Conservation (phyloP, 2,113 vertebrate species). For the Equus quagga region DNA sequence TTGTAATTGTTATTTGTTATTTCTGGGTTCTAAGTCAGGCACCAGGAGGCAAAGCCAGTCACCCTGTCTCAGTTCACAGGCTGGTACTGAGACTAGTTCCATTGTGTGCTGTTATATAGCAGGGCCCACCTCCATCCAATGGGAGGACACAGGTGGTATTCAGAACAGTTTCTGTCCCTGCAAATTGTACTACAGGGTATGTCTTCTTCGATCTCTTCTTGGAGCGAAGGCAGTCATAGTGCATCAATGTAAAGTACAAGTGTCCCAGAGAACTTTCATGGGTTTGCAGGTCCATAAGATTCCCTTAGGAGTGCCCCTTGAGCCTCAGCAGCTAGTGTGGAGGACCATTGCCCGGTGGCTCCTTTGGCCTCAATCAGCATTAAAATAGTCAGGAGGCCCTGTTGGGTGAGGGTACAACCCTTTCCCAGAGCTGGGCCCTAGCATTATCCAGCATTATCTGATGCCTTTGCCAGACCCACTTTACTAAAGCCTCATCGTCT, state of each 20-base stretch:
- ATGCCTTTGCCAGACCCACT: neutral
- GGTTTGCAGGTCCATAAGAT: neutral
- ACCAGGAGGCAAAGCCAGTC: neutral
- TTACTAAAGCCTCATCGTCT: neutral
- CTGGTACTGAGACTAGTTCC: neutral
- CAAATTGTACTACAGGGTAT: neutral
- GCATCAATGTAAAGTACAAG: accelerated
- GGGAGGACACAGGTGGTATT: neutral
- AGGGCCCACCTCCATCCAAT: neutral
- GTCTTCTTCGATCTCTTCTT: neutral
- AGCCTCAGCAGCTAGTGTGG: neutral
- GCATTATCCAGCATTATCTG: neutral
- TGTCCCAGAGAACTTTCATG: neutral
- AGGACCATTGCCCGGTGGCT: neutral
- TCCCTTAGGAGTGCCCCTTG: neutral
- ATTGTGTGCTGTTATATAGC: accelerated
- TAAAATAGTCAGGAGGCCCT: neutral
- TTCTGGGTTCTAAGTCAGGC: neutral
- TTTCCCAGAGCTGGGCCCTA: neutral
- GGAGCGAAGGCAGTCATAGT: neutral
- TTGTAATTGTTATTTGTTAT: neutral
- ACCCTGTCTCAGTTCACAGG: neutral
- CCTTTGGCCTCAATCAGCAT: neutral
- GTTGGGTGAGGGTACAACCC: neutral
- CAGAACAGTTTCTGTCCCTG: neutral